Conservation (phyloP, 2,888 invertebrate genomes). For the Drosophila nr. perissopoda region DNA sequence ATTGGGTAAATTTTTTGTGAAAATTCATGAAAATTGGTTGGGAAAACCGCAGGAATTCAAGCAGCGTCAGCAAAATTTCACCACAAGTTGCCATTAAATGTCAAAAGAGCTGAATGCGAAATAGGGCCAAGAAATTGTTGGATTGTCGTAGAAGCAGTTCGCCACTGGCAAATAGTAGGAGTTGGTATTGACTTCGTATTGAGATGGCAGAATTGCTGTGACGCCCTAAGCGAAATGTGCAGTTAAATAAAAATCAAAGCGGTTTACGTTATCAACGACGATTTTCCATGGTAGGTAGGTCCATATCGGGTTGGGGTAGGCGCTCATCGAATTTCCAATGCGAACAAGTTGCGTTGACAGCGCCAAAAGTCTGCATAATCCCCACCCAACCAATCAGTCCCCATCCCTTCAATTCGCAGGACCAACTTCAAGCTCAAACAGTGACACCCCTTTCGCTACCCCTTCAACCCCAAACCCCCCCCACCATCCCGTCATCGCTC, state of each 20-base stretch:
- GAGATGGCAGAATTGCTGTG: conserved; percentile 1
- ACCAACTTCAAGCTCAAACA: conserved; percentile 2
- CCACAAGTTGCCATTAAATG: conserved; percentile 78
- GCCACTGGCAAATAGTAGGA: not conserved
- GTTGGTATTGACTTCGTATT: not conserved
- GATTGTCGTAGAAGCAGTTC: conserved; percentile 27
- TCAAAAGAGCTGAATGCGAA: conserved; percentile 59
- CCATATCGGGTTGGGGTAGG: not conserved
- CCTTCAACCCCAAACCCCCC: not conserved
- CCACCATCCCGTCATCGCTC: conserved; percentile 14
- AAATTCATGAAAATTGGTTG: conserved; percentile 39
- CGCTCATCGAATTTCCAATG: conserved; percentile 34
- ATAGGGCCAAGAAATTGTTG: conserved; percentile 51
- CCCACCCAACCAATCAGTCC: conserved; percentile 23
- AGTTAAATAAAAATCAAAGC: conserved; percentile 80
- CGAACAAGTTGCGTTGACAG: conserved; percentile 75
- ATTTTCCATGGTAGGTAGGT: conserved; percentile 31
- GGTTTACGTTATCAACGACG: conserved; percentile 76
- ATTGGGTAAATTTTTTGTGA: conserved; percentile 57
- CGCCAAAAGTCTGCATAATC: conserved; percentile 61
- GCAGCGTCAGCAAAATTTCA: conserved; percentile 48
- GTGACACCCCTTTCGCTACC: not conserved
- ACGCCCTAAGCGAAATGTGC: conserved; percentile 72
- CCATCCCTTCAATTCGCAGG: conserved; percentile 6
- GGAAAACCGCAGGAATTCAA: conserved; percentile 59